phyloP scores from a whole-genome alignment of 2,888 invertebrate species.

The Proisotoma minuta region DNA sequence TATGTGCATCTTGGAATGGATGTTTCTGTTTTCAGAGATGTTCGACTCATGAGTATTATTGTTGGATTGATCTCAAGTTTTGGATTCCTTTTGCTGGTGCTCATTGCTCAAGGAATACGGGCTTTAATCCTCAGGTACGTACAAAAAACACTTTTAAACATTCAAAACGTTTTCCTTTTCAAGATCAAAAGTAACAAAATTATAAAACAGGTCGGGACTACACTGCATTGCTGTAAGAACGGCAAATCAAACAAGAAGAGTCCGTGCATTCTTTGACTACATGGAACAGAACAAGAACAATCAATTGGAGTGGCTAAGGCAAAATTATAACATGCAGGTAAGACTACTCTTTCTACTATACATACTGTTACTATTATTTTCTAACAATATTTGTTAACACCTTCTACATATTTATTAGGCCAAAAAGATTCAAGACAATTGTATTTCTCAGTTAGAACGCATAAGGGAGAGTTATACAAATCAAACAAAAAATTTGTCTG shows the following conservation, averaged over 20 bases:
- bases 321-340: conserved; percentile 87
- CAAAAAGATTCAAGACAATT: conserved; percentile 86
- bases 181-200: too few relatives aligned
- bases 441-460: conserved; percentile 88
- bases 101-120: conserved; percentile 71
- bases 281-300: conserved; percentile 84
- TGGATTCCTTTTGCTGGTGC: conserved; percentile 71
- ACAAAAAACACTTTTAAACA: background rate
- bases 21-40: conserved; percentile 74
- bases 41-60: conserved; percentile 76
- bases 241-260: conserved; percentile 64
- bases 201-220: conserved; percentile 43
- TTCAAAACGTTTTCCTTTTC: conserved; percentile 10
- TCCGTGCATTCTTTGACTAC: conserved; percentile 81
- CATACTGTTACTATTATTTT: background rate
- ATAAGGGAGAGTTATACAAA: conserved; percentile 85
- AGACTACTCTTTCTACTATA: background rate
- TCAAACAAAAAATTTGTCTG: conserved; percentile 78
- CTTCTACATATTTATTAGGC: conserved; percentile 56
- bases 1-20: conserved; percentile 75
- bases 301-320: conserved; percentile 79
- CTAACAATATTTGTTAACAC: background rate
- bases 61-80: conserved; percentile 76
- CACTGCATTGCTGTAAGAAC: conserved; percentile 33
- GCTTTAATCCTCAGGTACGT: conserved; percentile 65